Evolutionary conservation across 1,140 invertebrate genomes (phyloP), one percentile per base, ranked within the genome.

Genomic region (Drosophila nigrodunni): DNA sequence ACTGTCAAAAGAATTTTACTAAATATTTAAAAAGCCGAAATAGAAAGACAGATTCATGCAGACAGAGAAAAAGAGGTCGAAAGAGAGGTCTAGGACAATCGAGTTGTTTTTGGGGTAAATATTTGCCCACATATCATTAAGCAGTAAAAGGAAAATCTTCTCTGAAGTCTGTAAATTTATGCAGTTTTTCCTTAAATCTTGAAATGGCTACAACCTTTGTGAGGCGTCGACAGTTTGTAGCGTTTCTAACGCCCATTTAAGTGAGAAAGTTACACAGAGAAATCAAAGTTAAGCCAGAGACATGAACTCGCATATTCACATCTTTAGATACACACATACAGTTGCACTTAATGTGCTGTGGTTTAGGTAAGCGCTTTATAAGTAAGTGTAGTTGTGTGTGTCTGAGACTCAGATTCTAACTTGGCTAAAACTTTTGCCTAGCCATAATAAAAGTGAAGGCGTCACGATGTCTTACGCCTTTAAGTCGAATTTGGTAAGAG

Each of bases 191-290:
- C 2, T 50, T 62, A 58, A 11, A 6, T 34, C 34, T 50, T 13
- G 39, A 39, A 61, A 43, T 21, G 74, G 58, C 43, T 52, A 60
- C 34, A 74, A 86, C 65, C 74, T 58, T 59, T 50, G 25, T 11
- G n/a, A 10, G 13, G 54, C 10, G 44, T 10, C 60, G 57, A 77
- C 66, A 72, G 61, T 73, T 35, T 66, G 74, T 82, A 85, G 52
- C 68, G 71, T 0, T 61, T 67, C 78, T 82, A 83, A 87, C 83
- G 83, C 77, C 67, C 65, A 57, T 89, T 89, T 83, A 89, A 89
- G 83, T 83, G 85, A 62, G 64, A 82, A 83, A 89, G 85, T 88
- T 89, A 74, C 54, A 62, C 77, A 72, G 39, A 73, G 62, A 77
- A 77, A 80, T 77, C 75, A 74, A 77, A 74, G 65, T 74, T 77